phyloP scores from a whole-genome alignment of 2,888 invertebrate species.

The Heliconius sara region DNA sequence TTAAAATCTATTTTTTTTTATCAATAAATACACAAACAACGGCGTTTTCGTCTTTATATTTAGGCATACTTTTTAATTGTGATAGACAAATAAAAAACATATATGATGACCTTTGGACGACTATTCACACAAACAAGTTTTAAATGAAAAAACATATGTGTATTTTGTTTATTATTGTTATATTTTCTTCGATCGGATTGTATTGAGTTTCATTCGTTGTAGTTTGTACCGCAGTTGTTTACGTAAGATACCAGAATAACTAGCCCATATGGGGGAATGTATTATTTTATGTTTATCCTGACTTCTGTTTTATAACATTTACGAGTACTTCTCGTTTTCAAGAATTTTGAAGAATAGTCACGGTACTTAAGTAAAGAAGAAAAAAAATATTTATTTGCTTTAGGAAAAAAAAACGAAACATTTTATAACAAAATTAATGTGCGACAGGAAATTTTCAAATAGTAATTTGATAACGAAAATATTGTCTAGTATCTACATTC shows the following conservation, averaged over 20 bases:
- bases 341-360: not conserved
- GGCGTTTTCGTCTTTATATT: not conserved
- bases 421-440: no score
- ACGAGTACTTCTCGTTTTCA: not conserved
- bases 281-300: not conserved
- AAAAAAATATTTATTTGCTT: no score
- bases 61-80: no score
- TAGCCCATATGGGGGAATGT: not conserved
- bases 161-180: constrained; percentile 1
- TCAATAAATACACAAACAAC: not conserved
- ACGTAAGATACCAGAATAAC: constrained; percentile 6
- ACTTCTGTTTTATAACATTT: not conserved
- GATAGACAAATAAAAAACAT: no score
- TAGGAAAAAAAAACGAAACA: not conserved
- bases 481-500: no score
- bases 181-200: not conserved
- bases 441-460: no score
- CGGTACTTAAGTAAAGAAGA: not conserved
- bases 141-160: not conserved
- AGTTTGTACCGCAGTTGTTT: not conserved
- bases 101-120: not conserved
- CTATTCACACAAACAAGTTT: not conserved
- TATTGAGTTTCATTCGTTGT: not conserved
- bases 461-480: no score
- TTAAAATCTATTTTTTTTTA: not conserved